A percentile compares a stretch with the other conserved stretches of the same genome.
Conservation (phyloP, 2,797 vertebrate species). For the Bovichtus diacanthus region DNA sequence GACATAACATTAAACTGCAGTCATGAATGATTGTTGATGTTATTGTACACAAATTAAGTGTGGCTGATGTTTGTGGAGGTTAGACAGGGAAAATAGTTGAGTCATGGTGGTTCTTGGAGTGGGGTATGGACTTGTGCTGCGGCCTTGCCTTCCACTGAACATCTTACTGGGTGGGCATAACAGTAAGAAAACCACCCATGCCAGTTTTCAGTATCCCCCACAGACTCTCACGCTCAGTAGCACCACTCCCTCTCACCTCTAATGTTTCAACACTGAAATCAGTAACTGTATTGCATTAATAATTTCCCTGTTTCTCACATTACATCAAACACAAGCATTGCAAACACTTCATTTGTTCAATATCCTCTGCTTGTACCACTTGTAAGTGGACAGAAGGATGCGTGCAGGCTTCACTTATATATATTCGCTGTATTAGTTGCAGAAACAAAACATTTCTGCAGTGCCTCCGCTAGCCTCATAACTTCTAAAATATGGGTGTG, state of each 20-base stretch:
- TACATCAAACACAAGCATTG: conserved; percentile 19
- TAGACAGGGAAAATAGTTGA: too few species aligned
- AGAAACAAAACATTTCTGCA: conserved; percentile 34
- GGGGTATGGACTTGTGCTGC: too few species aligned
- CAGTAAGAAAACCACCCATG: neutral
- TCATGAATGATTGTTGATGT: too few species aligned
- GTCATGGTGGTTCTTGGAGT: too few species aligned
- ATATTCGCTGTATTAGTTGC: too few species aligned
- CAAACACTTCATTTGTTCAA: neutral
- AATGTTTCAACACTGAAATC: conserved; percentile 33
- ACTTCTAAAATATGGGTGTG: conserved; percentile 64
- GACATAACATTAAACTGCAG: too few species aligned
- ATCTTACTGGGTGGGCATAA: conserved; percentile 1
- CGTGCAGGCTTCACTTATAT: too few species aligned
- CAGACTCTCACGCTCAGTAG: conserved; percentile 4
- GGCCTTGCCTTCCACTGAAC: neutral
- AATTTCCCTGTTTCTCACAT: conserved; percentile 50
- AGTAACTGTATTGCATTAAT: conserved; percentile 18
- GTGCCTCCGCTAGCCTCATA: conserved; percentile 20
- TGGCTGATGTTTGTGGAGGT: too few species aligned
- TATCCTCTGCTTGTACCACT: too few species aligned
- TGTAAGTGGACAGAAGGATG: too few species aligned
- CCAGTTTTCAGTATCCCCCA: conserved; percentile 6
- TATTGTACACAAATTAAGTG: too few species aligned
- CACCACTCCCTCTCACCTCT: conserved; percentile 7